Evolutionary conservation across 2,797 vertebrate species (phyloP).

Genomic region (Psittacula echo): DNA sequence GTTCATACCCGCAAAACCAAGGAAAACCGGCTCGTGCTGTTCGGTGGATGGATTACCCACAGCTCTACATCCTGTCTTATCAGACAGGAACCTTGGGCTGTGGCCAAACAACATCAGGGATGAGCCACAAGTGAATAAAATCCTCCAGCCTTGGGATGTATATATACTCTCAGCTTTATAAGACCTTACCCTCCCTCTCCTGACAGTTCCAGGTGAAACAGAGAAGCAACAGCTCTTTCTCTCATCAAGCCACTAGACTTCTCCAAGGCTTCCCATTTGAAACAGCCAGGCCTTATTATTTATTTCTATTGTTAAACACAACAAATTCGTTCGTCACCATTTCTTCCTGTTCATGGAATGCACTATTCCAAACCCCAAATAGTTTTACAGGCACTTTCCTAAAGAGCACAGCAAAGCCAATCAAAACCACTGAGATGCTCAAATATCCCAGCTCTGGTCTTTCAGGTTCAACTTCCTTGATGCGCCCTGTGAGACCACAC

Average conservation of each 20-base stretch:
- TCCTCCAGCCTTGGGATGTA: neutral
- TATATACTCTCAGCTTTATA: neutral
- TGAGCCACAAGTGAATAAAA: conserved; percentile 42
- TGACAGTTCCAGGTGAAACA: neutral
- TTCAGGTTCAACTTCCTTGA: neutral
- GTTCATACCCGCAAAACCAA: neutral
- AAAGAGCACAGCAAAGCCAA: neutral
- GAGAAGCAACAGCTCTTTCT: neutral
- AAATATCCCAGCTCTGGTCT: neutral
- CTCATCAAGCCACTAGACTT: neutral
- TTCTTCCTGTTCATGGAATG: neutral
- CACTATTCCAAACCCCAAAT: neutral
- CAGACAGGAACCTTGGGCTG: conserved; percentile 15
- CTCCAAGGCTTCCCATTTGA: neutral
- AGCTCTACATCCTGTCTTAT: conserved; percentile 26
- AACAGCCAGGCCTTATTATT: neutral
- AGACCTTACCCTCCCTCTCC: neutral
- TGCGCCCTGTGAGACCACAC: neutral
- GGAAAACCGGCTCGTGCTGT: neutral
- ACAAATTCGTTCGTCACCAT: neutral
- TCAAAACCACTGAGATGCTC: neutral
- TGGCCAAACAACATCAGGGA: conserved; percentile 19
- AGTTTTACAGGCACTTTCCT: neutral
- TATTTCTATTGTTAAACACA: neutral
- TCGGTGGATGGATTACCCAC: neutral